These are phyloP conservation scores for Lepidocolaptes lacrymiger DNA, from an alignment of 2,797 vertebrate genomes.

Conservation along the genomic window DNA sequence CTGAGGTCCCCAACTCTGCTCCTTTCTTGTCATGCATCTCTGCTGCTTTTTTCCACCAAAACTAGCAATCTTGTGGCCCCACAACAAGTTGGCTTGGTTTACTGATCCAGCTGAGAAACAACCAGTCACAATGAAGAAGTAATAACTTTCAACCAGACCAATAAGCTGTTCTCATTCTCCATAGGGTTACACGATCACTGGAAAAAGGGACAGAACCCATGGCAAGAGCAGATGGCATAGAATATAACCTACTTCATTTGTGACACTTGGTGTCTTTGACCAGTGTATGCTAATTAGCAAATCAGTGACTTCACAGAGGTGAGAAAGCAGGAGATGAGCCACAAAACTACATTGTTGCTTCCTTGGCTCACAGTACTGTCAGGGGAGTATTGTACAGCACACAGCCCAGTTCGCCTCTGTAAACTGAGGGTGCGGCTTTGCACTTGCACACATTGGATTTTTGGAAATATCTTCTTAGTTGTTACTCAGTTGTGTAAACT, in stretches of 20 bases:
- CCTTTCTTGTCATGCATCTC: not conserved
- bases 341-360: not conserved
- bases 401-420: fast-evolving
- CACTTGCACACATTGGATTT: not conserved
- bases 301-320: not conserved
- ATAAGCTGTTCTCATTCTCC: not conserved
- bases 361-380: not conserved
- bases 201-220: not conserved
- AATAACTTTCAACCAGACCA: not conserved
- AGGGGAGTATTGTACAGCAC: not conserved
- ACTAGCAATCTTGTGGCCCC: not conserved
- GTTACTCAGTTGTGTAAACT: not conserved
- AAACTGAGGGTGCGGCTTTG: not conserved
- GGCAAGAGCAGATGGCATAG: not conserved
- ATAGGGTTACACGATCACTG: not conserved
- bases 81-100: not conserved
- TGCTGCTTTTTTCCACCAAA: not conserved
- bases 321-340: not conserved
- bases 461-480: not conserved
- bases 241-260: not conserved
- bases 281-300: not conserved
- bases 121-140: not conserved
- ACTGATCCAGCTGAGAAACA: not conserved
- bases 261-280: not conserved
- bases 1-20: not conserved